These are phyloP conservation scores for Platycercus adscitus DNA, from an alignment of 2,113 vertebrate species.

Conservation along the genomic window DNA sequence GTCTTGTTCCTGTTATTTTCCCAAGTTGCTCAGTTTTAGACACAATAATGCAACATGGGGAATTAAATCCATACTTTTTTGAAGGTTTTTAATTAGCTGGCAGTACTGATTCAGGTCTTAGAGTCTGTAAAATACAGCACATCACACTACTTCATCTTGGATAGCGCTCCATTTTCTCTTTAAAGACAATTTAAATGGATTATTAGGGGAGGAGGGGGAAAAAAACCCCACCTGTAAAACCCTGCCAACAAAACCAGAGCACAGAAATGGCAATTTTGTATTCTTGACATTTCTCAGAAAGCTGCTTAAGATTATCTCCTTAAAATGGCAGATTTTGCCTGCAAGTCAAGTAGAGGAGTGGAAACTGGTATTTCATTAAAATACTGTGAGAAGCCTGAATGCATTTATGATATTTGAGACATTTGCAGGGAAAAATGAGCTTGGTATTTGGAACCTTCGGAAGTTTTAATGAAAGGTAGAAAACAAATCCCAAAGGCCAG, in stretches of 20 bases:
- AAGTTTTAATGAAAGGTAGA: neutral
- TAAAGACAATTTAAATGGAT: neutral
- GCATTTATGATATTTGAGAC: neutral
- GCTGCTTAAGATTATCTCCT: conserved; percentile 55
- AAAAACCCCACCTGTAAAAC: neutral
- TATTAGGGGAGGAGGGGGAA: neutral
- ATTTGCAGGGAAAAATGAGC: neutral
- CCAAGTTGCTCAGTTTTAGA: neutral
- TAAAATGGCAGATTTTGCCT: conserved; percentile 25
- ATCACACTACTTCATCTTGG: neutral
- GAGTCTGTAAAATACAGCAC: neutral
- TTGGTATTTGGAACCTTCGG: neutral
- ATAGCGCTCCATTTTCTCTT: neutral
- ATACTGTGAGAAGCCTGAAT: neutral
- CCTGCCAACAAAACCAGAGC: neutral
- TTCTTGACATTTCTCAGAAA: conserved; percentile 35
- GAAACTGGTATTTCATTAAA: conserved; percentile 30
- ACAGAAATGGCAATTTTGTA: conserved; percentile 12
- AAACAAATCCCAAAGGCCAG: neutral
- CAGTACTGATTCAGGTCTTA: neutral
- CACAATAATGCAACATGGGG: neutral
- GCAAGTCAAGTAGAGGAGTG: conserved; percentile 23
- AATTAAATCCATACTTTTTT: neutral
- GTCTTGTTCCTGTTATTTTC: neutral
- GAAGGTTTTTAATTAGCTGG: neutral